Base-by-base conservation (phyloP, 2,888 invertebrate genomes). In the Trachelus stipa region DNA sequence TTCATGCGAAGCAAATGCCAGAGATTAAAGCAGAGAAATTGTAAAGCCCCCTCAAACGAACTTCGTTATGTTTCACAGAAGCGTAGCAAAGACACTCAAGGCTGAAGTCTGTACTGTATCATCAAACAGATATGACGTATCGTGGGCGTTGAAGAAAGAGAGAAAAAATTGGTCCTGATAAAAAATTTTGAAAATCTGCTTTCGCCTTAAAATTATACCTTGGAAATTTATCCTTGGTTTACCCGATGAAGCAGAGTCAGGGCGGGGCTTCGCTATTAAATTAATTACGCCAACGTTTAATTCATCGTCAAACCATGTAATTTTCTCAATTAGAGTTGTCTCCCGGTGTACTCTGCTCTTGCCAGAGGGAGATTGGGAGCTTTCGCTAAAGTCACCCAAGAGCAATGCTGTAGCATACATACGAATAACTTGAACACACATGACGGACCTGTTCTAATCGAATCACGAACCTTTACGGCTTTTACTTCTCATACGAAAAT, bases 311-410 rank as follows among this genome's bases (percentile, higher is more conserved):
- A 31, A 33, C 71, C 30, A 11, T 71, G 71, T 71, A 71, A 71
- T 71, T 71, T 15, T 31, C 71, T 71, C 71, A 31, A 71, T 71
- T 71, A 71, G 71, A 71, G 71, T 71, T 34, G 31, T 56, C 56
- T 56, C 56, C 23, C 23, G 23, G 56, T 9, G 23, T 23, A 56
- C 56, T 56, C 56, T 56, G 1, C 56, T 56, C 23, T 23, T 23
- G 56, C 15, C 56, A 9, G 23, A 9, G 56, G 23, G 23, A 9
- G 9, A 4, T 2, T 6, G 40, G 12, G 15, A 15, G 6, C 40
- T 40, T 40, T 40, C 15, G 12, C 9, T 56, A 15, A 2, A 56
- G 9, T 23, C 56, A 23, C 6, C 9, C 23, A 1, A 23, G 2
- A 9, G 56, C 9, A 23, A 56, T 9, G 23, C 9, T 6, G 6